These are phyloP conservation scores for Tholera decimalis DNA, from an alignment of 2,888 invertebrate species.

Conservation along the genomic window DNA sequence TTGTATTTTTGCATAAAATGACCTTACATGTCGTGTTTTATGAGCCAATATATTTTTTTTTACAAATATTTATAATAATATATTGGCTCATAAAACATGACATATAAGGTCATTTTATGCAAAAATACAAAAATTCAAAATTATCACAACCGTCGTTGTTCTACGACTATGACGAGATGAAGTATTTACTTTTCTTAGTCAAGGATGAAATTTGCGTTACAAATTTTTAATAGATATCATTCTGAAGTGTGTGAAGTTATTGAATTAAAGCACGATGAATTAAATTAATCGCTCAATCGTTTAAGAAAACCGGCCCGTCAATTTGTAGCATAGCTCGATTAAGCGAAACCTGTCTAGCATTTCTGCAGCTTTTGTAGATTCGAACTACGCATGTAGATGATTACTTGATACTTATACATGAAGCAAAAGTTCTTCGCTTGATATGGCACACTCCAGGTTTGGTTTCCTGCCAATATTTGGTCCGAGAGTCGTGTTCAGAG, in stretches of 20 bases:
- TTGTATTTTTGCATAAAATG: too few relatives aligned
- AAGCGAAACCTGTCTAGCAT: slow-evolving; percentile 59
- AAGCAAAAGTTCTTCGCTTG: slow-evolving; percentile 33
- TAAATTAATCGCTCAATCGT: slow-evolving; percentile 52
- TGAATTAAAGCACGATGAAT: slow-evolving; percentile 35
- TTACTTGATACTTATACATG: slow-evolving; percentile 47
- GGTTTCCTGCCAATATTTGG: slow-evolving; percentile 9
- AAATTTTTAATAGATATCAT: slow-evolving; percentile 35
- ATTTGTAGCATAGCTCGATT: slow-evolving; percentile 47
- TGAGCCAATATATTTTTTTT: too few relatives aligned
- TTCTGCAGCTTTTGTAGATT: slow-evolving; percentile 38
- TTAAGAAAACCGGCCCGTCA: slow-evolving; percentile 43
- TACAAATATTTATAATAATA: too few relatives aligned
- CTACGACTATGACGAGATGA: too few relatives aligned
- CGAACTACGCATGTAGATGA: slow-evolving; percentile 59
- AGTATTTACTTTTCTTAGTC: slow-evolving; percentile 13
- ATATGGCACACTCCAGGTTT: slow-evolving; percentile 3
- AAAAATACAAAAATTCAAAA: too few relatives aligned
- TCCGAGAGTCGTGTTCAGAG: slow-evolving; percentile 12
- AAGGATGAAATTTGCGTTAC: slow-evolving; percentile 17
- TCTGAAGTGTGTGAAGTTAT: slow-evolving; percentile 7
- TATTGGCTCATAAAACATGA: too few relatives aligned
- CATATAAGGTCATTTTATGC: too few relatives aligned
- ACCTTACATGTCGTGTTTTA: too few relatives aligned
- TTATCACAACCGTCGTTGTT: too few relatives aligned